Base-by-base conservation (phyloP, 1,140 invertebrate genomes). In the Druon quercuslanigerum region DNA sequence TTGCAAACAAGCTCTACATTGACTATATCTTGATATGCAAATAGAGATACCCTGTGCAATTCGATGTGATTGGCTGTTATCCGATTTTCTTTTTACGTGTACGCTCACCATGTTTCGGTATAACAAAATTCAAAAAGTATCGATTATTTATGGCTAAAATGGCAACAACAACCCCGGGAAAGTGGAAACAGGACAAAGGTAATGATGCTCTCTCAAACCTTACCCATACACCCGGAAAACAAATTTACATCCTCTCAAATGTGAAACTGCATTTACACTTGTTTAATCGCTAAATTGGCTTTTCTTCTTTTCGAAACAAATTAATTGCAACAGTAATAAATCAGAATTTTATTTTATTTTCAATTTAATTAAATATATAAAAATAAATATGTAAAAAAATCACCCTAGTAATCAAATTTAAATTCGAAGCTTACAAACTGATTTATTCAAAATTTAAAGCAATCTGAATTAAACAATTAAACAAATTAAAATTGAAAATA, bases 1-100 rank as follows among this genome's bases (percentile, higher is more conserved):
- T 66, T 66, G 60, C 60, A 66, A 66, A 66, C 33, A 66, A 66
- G 60, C 25, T 66, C n/a, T 9, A 40, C 60, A 16, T 40, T 13
- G 56, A 11, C 17, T 14, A 40, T 66, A 66, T 66, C 14, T 66
- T 9, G 46, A 5, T 66, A 40, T 66, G 13, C 14, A 6, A n/a
- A 66, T 66, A 40, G 57, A 19, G 33, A 33, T 11, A 16, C 40
- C 13, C 60, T 66, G 4, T 40, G 13, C 25, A 33, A 66, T 40
- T 14, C 20, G 33, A 14, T 40, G 60, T 16, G 13, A 40, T 66
- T 16, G 60, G 60, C n/a, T 13, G 25, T 66, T 66, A 66, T 66
- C 60, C 8, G 60, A 66, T 66, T 66, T 66, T 66, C 60, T 46
- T 46, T 66, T 66, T 25, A n/a, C 25, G 14, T 9, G 33, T 66